A percentile compares a stretch with the other conserved stretches of the same genome.
These are phyloP conservation scores for Otis tarda DNA, from an alignment of 2,113 vertebrate species.

Conservation along the genomic window DNA sequence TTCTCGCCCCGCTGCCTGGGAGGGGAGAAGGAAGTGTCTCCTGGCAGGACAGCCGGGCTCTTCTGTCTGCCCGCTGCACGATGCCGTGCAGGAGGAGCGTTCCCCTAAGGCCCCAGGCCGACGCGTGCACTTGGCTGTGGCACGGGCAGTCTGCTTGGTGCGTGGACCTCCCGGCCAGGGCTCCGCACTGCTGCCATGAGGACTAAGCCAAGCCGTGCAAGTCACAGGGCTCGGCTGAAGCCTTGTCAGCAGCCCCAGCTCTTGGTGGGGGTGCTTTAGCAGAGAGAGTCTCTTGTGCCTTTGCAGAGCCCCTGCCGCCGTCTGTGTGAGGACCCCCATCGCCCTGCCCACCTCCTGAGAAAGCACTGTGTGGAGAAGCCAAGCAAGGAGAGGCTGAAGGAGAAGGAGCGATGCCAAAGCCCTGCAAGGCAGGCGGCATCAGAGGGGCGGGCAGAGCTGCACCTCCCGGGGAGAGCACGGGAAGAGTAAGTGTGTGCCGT, in stretches of 20 bases:
- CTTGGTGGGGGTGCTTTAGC: neutral
- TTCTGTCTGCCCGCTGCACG: neutral
- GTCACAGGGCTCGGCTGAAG: too few species aligned
- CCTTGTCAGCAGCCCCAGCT: neutral
- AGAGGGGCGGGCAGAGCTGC: neutral
- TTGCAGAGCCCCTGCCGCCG: neutral
- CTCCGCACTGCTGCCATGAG: too few species aligned
- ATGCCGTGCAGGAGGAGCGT: neutral
- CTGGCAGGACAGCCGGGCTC: neutral
- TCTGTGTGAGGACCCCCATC: neutral
- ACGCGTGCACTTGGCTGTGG: too few species aligned
- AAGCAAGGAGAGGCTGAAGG: neutral
- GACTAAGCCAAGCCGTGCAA: too few species aligned
- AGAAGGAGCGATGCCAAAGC: neutral
- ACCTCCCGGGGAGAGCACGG: neutral
- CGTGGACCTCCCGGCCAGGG: too few species aligned
- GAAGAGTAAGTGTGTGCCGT: neutral
- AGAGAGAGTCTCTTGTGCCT: neutral
- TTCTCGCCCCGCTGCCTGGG: neutral
- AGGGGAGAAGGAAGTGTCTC: neutral
- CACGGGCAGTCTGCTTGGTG: too few species aligned
- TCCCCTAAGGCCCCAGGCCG: neutral
- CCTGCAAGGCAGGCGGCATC: too few species aligned
- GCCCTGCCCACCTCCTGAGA: neutral
- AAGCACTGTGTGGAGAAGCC: neutral